Evolutionary conservation across 2,113 vertebrate genomes (phyloP).

Genomic region (Rhabdornis inornatus): DNA sequence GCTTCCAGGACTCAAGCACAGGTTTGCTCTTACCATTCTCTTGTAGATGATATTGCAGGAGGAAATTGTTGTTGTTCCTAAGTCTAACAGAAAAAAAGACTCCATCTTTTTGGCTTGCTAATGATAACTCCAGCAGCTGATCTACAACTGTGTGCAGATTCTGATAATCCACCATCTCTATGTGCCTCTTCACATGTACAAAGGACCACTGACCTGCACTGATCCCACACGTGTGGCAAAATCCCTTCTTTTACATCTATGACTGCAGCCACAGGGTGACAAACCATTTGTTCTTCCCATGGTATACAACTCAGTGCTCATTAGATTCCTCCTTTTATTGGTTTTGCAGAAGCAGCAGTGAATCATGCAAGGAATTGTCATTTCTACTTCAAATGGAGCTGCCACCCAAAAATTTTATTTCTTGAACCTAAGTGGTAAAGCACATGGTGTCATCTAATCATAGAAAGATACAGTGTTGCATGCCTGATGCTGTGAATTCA

Average conservation of each 20-base stretch:
- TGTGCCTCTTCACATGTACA: neutral
- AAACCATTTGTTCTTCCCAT: neutral
- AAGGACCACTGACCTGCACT: neutral
- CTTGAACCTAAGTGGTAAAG: neutral
- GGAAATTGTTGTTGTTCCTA: neutral
- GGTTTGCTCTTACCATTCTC: neutral
- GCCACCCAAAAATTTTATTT: neutral
- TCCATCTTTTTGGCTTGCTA: neutral
- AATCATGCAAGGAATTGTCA: neutral
- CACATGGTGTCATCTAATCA: neutral
- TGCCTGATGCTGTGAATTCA: neutral
- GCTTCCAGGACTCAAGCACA: neutral
- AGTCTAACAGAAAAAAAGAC: neutral
- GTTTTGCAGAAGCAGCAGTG: neutral
- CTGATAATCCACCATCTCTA: neutral
- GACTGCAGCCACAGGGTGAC: neutral
- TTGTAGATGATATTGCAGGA: neutral
- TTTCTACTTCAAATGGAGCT: neutral
- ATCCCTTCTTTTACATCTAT: neutral
- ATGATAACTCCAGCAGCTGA: neutral
- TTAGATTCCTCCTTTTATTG: neutral
- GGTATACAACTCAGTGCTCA: neutral
- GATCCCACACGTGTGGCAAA: neutral
- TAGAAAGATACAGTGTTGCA: neutral
- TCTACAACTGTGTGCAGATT: neutral